Evolutionary conservation across 1,140 invertebrate species (phyloP), one percentile per base, ranked within the genome.

Genomic region (Hypsibius dujardini): DNA sequence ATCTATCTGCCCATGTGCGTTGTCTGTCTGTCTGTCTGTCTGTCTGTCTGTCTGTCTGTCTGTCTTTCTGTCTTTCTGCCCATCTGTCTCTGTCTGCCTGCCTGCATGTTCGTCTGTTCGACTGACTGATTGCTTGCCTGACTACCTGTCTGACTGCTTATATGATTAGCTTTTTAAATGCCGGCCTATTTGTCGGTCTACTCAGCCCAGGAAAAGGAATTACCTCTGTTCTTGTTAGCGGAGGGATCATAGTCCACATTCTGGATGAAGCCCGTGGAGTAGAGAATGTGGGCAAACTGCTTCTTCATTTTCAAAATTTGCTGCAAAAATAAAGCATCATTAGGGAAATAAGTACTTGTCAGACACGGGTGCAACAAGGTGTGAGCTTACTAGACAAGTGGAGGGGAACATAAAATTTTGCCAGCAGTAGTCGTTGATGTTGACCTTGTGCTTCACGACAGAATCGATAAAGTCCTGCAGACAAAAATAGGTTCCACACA

Each of bases 271-370:
- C 87, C 85, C 83, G 90, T 86, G 42, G 87, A 83, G 75, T 81
- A 79, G 1, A 95, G 79, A 75, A 89, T 81, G 12, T 85, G 77
- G 1, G 85, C 86, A 77, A 95, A 88, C 76, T 95, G 90, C 69
- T 79, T 78, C 76, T 90, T 90, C 89, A 94, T 90, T 62, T 90
- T 84, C 73, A 92, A 80, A 75, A 87, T 74, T 78, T 79, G 77
- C 3, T 73, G 47, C 60, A 12, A 70, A 71, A 70, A 59, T 69
- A 28, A 60, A 14, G 28, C 28, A 28, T 28, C 28, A 28, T 28
- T 28, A 28, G 28, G 28, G 28, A 28, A 28, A 28, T 28, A 28
- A 28, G 28, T 28, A 28, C 28, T 28, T 28, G 28, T 28, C 28
- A 28, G 28, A 70, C 42, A 75, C 47, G 59, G 28, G 14, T 70